Percentiles rank a stretch among this genome's conserved stretches.
Conservation (phyloP, 1,140 invertebrate species). For the Leguminivora glycinivorella region DNA sequence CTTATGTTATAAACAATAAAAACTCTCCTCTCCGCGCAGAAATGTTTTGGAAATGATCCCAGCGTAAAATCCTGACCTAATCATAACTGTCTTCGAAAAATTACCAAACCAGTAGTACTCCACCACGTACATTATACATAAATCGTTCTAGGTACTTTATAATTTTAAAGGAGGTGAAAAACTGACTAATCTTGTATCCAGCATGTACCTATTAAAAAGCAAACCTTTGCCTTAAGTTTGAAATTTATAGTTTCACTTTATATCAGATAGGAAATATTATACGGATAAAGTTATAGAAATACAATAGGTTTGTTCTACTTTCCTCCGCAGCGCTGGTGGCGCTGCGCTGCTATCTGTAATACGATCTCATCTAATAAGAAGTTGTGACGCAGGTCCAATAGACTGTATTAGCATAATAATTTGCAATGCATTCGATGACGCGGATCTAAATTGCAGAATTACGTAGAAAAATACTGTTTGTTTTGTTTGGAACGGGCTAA, state of each 20-base stretch:
- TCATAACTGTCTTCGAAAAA: no score
- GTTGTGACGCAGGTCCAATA: constrained; percentile 48
- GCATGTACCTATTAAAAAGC: neutral
- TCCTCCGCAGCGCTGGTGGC: neutral
- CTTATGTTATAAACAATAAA: no score
- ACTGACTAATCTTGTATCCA: no score
- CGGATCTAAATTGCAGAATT: constrained; percentile 31
- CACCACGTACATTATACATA: no score
- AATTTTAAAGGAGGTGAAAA: no score
- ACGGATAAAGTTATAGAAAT: constrained; percentile 12
- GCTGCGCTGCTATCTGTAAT: constrained; percentile 41
- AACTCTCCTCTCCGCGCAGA: no score
- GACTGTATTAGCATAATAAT: constrained; percentile 47
- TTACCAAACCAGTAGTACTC: no score
- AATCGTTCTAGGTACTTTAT: no score
- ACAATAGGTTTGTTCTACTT: constrained; percentile 24
- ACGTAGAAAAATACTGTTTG: constrained; percentile 20
- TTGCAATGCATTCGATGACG: constrained; percentile 37
- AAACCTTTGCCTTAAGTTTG: neutral
- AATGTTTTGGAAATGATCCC: no score
- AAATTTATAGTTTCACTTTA: constrained; percentile 3
- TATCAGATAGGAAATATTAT: neutral
- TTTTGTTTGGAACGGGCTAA: neutral
- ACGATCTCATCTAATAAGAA: constrained; percentile 50
- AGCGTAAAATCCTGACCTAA: no score